Conservation (phyloP, 2,113 vertebrate genomes). For the Centropus bengalensis region DNA sequence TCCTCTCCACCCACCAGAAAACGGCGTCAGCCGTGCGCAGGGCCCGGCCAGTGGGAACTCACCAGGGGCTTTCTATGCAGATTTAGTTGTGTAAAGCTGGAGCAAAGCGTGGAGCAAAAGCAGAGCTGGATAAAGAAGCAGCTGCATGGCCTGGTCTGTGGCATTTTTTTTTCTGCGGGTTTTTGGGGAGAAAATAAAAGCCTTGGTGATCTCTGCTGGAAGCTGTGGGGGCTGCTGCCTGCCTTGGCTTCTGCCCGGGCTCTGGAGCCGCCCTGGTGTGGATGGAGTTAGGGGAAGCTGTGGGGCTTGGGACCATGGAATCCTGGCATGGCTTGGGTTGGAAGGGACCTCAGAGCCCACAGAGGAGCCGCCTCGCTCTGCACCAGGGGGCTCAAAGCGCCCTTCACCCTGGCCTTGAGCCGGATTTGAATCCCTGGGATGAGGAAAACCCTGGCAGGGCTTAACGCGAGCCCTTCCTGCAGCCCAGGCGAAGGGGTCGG, state of each 20-base stretch:
- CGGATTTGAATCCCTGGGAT: not conserved
- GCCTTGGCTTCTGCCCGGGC: not conserved
- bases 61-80: not conserved
- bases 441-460: rapidly evolving
- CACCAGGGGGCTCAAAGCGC: too few relatives aligned
- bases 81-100: not conserved
- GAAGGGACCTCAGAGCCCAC: too few relatives aligned
- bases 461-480: not conserved
- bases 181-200: not conserved
- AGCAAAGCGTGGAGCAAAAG: not conserved
- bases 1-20: not conserved
- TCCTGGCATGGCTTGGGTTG: too few relatives aligned
- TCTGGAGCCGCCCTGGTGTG: too few relatives aligned
- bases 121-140: not conserved
- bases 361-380: too few relatives aligned
- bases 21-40: not conserved
- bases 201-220: not conserved
- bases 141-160: not conserved
- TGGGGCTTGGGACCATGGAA: too few relatives aligned
- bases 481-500: not conserved
- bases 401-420: too few relatives aligned
- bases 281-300: too few relatives aligned
- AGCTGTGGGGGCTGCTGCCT: not conserved
- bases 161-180: not conserved
- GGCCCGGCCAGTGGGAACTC: not conserved